These are phyloP conservation scores for Bombus difficillimus DNA, from an alignment of 1,140 invertebrate species.

Conservation along the genomic window DNA sequence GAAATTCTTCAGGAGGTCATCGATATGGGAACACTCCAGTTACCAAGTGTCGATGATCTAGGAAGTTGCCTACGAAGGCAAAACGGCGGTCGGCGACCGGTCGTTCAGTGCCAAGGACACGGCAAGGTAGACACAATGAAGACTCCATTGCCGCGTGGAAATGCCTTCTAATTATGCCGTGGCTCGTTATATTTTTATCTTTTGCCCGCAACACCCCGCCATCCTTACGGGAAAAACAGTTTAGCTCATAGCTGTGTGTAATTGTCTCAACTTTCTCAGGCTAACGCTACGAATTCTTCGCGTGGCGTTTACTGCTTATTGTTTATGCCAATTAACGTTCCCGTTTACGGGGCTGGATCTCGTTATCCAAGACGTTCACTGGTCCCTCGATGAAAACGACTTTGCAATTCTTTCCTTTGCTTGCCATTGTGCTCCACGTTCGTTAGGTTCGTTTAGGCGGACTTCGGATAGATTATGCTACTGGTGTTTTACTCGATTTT, in stretches of 20 bases:
- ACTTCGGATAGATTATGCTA: not conserved
- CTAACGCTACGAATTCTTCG: not conserved
- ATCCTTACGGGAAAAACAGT: slow-evolving; percentile 8
- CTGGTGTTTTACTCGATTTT: not conserved
- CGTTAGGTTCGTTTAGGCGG: fast-evolving
- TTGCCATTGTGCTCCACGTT: not conserved
- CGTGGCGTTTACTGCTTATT: slow-evolving; percentile 9
- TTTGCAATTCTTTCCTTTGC: not conserved
- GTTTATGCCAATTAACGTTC: slow-evolving; percentile 27
- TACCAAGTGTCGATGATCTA: slow-evolving; percentile 46
- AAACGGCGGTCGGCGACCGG: slow-evolving; percentile 74
- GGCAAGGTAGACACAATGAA: slow-evolving; percentile 69
- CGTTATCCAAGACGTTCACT: slow-evolving; percentile 1
- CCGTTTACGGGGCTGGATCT: slow-evolving; percentile 1
- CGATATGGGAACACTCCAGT: slow-evolving; percentile 1
- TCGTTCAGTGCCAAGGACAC: slow-evolving; percentile 78
- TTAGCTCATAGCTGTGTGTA: not conserved
- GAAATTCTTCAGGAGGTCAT: slow-evolving; percentile 13
- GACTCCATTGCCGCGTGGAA: slow-evolving; percentile 65
- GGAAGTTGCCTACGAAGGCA: slow-evolving; percentile 45
- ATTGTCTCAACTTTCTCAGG: slow-evolving; percentile 10
- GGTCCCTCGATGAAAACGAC: slow-evolving; percentile 1
- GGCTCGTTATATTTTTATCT: slow-evolving; percentile 62
- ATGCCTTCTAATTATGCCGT: slow-evolving; percentile 58
- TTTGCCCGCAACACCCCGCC: not conserved